Evolutionary conservation across 2,113 vertebrate species (phyloP).

Genomic region (Pelodiscus sinensis): DNA sequence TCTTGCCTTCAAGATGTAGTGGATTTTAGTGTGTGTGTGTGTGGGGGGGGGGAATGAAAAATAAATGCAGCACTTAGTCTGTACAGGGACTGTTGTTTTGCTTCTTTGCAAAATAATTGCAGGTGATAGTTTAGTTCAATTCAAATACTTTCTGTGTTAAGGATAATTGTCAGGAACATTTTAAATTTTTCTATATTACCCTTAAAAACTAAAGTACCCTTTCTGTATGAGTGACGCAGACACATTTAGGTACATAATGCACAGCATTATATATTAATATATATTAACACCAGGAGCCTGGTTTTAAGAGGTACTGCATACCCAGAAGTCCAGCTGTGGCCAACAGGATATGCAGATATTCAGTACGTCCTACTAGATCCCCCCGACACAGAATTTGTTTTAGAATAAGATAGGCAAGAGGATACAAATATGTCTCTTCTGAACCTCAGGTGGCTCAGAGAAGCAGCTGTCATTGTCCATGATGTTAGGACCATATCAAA

Average conservation of each 20-base stretch:
- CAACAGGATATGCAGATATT: neutral
- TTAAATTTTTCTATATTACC: neutral
- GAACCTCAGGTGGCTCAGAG: neutral
- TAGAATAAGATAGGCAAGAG: neutral
- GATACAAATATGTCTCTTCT: neutral
- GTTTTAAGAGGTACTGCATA: neutral
- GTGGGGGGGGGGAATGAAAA: neutral
- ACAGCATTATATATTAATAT: neutral
- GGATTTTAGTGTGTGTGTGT: neutral
- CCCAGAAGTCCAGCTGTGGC: neutral
- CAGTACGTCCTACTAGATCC: neutral
- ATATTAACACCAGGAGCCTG: neutral
- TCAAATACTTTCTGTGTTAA: neutral
- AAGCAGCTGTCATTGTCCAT: neutral
- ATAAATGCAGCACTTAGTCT: neutral
- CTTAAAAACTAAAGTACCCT: neutral
- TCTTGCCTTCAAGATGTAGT: slow-evolving; percentile 10
- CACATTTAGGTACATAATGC: neutral
- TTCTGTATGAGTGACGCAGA: neutral
- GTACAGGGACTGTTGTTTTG: neutral
- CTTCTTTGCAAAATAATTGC: neutral
- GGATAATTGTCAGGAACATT: neutral
- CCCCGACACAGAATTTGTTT: neutral
- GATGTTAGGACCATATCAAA: neutral
- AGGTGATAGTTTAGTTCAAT: neutral